Conservation (phyloP, 2,113 vertebrate species). For the Panthera leo region DNA sequence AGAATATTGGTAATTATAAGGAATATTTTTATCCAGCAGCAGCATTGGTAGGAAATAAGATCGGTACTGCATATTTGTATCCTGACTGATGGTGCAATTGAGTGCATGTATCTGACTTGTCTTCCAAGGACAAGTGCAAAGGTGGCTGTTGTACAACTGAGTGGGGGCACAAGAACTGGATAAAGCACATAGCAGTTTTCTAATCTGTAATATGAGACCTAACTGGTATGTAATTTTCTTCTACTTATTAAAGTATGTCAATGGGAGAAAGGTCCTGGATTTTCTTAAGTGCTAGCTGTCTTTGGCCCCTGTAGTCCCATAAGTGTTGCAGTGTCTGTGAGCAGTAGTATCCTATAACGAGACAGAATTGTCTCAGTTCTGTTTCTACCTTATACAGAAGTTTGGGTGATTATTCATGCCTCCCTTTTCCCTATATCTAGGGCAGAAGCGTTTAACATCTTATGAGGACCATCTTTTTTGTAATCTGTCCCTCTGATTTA, state of each 20-base stretch:
- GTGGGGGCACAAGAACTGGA: neutral
- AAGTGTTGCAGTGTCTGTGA: neutral
- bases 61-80: neutral
- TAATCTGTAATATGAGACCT: neutral
- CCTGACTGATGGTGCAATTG: neutral
- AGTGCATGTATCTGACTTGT: neutral
- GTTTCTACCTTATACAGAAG: neutral
- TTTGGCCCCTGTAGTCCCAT: fast-evolving
- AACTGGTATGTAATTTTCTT: neutral
- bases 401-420: neutral
- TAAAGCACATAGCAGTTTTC: neutral
- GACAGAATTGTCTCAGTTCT: neutral
- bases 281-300: neutral
- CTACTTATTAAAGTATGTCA: neutral
- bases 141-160: neutral
- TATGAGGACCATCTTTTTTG: neutral
- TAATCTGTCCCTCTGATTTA: neutral
- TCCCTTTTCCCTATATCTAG: neutral
- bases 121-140: neutral
- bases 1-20: neutral
- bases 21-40: neutral
- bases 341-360: neutral
- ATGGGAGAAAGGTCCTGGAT: neutral
- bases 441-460: neutral
- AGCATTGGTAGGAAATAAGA: neutral